Percentiles rank a stretch among this genome's conserved stretches.
Conservation (phyloP, 2,797 vertebrate genomes). For the Chaunax sp. region DNA sequence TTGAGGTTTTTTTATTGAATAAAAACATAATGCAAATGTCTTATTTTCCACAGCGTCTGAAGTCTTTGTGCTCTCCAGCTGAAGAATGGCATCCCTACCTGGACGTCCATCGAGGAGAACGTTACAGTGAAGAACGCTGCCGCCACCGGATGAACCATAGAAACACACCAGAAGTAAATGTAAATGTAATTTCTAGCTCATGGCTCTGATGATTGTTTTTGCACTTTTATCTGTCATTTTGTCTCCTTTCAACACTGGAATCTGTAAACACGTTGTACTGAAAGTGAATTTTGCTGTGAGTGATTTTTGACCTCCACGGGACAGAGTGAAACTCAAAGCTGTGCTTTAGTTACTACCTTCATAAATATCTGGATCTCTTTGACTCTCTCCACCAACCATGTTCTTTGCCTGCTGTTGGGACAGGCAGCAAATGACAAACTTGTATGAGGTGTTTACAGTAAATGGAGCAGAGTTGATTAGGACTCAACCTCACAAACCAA, state of each 20-base stretch:
- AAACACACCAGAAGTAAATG: slow-evolving; percentile 26
- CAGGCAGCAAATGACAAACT: background rate
- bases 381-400: no score
- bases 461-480: background rate
- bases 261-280: slow-evolving; percentile 1
- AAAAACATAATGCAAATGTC: background rate
- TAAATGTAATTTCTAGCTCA: slow-evolving; percentile 46
- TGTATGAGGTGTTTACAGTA: slow-evolving; percentile 9
- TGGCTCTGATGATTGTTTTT: slow-evolving; percentile 50
- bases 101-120: slow-evolving; percentile 84
- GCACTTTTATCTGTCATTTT: background rate
- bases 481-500: background rate
- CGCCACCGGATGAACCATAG: background rate
- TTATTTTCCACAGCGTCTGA: slow-evolving; percentile 82
- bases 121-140: slow-evolving; percentile 77
- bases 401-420: background rate
- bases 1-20: background rate
- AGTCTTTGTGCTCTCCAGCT: slow-evolving; percentile 82
- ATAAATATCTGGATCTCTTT: background rate
- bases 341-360: no score
- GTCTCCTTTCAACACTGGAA: background rate
- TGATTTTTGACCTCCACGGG: background rate
- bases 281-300: background rate
- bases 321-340: no score
- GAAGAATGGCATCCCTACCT: slow-evolving; percentile 92